Conservation (phyloP, 2,888 invertebrate species). For the Teinopalpus imperialis region DNA sequence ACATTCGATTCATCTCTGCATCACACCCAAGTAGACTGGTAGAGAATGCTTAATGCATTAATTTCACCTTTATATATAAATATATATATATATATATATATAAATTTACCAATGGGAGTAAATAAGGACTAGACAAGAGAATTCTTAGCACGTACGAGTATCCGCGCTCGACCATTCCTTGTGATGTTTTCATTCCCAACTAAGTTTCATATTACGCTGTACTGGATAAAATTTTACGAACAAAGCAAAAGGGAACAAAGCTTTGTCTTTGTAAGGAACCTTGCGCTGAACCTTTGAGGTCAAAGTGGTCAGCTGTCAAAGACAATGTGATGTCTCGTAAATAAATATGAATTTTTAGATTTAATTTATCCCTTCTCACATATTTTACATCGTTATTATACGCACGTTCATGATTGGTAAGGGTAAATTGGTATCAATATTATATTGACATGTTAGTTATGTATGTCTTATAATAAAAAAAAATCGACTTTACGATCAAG, state of each 20-base stretch:
- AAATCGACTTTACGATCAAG: no score
- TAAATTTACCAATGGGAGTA: no score
- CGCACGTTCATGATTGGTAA: no score
- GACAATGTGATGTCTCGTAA: not conserved
- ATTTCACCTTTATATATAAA: no score
- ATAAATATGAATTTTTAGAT: not conserved
- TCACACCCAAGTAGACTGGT: no score
- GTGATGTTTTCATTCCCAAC: constrained; percentile 8
- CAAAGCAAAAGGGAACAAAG: constrained; percentile 17
- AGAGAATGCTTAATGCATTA: no score
- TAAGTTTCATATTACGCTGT: constrained; percentile 6
- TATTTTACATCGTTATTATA: no score
- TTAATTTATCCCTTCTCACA: no score
- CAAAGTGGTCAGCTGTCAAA: constrained; percentile 17
- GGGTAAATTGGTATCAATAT: not conserved
- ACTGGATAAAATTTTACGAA: constrained; percentile 11
- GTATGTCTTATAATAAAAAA: no score
- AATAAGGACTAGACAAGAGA: no score
- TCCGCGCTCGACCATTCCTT: not conserved
- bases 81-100: no score
- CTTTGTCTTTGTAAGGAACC: constrained; percentile 14
- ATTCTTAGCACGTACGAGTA: constrained; percentile 9
- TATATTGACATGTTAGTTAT: not conserved
- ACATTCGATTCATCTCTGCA: no score
- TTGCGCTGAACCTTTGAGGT: constrained; percentile 6